Percentiles rank a stretch among this genome's conserved stretches.
These are phyloP conservation scores for Sphecodes monilicornis DNA, from an alignment of 2,888 invertebrate genomes.

Conservation along the genomic window DNA sequence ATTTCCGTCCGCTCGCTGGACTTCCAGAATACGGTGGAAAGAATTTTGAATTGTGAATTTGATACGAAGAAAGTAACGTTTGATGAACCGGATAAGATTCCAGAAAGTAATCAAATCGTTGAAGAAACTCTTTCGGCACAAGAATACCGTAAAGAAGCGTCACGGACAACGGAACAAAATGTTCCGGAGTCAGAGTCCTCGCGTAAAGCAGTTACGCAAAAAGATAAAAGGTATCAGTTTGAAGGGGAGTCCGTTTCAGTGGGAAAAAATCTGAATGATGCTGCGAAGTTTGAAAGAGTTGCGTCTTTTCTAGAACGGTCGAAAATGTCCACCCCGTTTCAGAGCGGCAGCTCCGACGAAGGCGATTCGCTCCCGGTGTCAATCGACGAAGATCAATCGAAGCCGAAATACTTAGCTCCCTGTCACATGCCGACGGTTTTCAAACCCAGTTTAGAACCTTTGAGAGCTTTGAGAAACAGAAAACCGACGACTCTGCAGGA, in stretches of 20 bases:
- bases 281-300: slow-evolving; percentile 56
- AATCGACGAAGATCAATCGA: slow-evolving; percentile 55
- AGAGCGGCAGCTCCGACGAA: slow-evolving; percentile 70
- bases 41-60: slow-evolving; percentile 2
- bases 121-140: too few relatives aligned
- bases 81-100: background rate
- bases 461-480: slow-evolving; percentile 74
- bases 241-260: background rate
- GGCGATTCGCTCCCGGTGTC: slow-evolving; percentile 66
- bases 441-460: slow-evolving; percentile 78
- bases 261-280: slow-evolving; percentile 30
- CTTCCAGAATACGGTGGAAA: background rate
- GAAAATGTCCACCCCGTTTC: slow-evolving; percentile 60
- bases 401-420: slow-evolving; percentile 76
- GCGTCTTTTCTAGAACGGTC: slow-evolving; percentile 72
- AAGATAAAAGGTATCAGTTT: slow-evolving; percentile 11
- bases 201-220: background rate
- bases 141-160: background rate
- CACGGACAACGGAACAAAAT: background rate
- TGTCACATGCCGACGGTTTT: slow-evolving; percentile 79
- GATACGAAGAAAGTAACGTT: slow-evolving; percentile 27
- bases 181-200: background rate
- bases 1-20: slow-evolving; percentile 51
- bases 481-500: slow-evolving; percentile 55
- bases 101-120: background rate